Percentiles rank a stretch among this genome's conserved stretches.
Evolutionary conservation across 2,888 invertebrate species (phyloP).

Genomic region (Zaprionus lineosus): DNA sequence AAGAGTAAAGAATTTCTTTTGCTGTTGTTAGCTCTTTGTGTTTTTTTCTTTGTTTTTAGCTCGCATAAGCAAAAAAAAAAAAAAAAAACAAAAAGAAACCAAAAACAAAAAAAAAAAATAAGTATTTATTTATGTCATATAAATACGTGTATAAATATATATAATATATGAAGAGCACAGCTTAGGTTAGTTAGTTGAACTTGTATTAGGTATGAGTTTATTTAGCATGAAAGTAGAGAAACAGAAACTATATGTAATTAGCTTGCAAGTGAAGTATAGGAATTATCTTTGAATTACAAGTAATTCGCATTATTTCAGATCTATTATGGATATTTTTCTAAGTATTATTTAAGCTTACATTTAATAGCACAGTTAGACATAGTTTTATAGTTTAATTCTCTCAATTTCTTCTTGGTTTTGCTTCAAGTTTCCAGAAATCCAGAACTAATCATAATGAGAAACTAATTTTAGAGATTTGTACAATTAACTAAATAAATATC

Average conservation of each 20-base stretch:
- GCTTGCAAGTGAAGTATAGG: slow-evolving; percentile 11
- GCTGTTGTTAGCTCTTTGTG: background rate
- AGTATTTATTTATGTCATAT: background rate
- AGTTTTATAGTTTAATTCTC: slow-evolving; percentile 47
- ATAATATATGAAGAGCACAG: no score
- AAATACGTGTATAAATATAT: no score
- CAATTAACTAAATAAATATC: slow-evolving; percentile 12
- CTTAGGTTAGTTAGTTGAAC: background rate
- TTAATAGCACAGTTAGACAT: slow-evolving; percentile 81
- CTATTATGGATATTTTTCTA: slow-evolving; percentile 36
- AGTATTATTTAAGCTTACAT: slow-evolving; percentile 71
- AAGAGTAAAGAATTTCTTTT: background rate
- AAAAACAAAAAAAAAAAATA: background rate
- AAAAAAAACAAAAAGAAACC: no score
- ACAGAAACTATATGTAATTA: slow-evolving; percentile 17
- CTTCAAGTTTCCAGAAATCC: slow-evolving; percentile 22
- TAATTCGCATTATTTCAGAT: slow-evolving; percentile 27
- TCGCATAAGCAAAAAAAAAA: no score
- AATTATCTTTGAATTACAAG: slow-evolving; percentile 49
- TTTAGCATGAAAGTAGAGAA: slow-evolving; percentile 5
- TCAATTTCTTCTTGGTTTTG: slow-evolving; percentile 22
- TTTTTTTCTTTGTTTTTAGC: no score
- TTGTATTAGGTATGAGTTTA: slow-evolving; percentile 11
- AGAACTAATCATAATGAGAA: slow-evolving; percentile 31
- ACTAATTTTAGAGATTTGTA: slow-evolving; percentile 51